Evolutionary conservation across 2,888 invertebrate genomes (phyloP).

Genomic region (Malthinus seriepunctatus): DNA sequence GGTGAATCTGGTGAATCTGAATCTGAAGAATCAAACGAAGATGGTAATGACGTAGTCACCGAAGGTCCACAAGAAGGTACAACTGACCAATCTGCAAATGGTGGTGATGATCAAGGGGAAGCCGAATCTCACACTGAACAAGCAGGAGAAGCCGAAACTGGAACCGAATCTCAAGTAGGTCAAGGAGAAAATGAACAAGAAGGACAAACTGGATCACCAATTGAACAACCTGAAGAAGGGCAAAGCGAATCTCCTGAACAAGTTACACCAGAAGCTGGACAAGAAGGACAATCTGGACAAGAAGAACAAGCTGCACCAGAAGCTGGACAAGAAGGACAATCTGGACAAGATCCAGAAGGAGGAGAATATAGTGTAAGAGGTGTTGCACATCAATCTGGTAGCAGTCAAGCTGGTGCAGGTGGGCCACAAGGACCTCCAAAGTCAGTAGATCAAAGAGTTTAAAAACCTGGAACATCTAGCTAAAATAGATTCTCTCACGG

Average conservation of each 20-base stretch:
- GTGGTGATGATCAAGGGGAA: too few species aligned
- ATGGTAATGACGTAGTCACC: neutral
- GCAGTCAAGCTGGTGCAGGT: neutral
- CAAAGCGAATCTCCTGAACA: too few species aligned
- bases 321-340: neutral
- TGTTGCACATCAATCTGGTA: neutral
- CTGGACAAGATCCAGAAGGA: neutral
- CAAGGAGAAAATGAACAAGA: neutral
- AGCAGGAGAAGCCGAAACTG: neutral
- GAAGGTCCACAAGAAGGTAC: neutral
- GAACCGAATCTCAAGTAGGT: neutral
- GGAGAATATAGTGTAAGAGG: too few species aligned
- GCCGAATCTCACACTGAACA: neutral
- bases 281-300: too few species aligned
- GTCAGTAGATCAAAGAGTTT: neutral
- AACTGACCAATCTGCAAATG: too few species aligned
- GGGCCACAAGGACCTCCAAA: slow-evolving; percentile 6
- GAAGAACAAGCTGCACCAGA: too few species aligned
- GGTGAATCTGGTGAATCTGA: too few species aligned
- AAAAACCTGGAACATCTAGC: too few species aligned
- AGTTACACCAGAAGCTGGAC: neutral
- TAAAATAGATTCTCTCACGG: too few species aligned
- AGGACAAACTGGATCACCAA: neutral
- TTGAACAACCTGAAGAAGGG: neutral
- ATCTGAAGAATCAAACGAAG: neutral